Conservation (phyloP, 2,113 vertebrate species). For the Carassius gibelio region DNA sequence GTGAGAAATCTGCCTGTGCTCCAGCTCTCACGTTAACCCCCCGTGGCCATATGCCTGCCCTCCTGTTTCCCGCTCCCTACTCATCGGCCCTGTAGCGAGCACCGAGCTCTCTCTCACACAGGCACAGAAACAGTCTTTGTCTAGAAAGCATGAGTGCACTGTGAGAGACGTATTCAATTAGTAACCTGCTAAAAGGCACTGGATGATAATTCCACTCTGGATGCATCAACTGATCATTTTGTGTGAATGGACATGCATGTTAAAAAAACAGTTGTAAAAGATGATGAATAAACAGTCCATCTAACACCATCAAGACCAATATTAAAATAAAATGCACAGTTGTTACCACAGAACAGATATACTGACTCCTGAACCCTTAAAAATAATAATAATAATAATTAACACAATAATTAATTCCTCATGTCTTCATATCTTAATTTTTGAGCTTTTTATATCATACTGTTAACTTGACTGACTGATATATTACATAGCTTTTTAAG, state of each 20-base stretch:
- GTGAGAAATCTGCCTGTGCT: slow-evolving; percentile 36
- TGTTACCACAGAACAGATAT: neutral
- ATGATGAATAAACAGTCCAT: neutral
- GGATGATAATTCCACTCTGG: neutral
- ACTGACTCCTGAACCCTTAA: neutral
- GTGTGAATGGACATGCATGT: neutral
- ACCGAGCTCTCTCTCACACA: neutral
- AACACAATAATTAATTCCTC: neutral
- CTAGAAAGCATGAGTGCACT: neutral
- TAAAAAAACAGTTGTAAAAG: neutral
- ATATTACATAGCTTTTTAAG: neutral
- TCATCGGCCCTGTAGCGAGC: slow-evolving; percentile 25
- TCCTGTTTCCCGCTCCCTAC: slow-evolving; percentile 45
- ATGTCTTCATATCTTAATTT: neutral
- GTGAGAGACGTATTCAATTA: slow-evolving; percentile 33
- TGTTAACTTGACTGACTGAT: neutral
- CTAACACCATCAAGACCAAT: neutral
- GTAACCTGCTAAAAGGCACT: slow-evolving; percentile 17
- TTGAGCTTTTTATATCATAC: neutral
- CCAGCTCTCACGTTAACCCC: slow-evolving; percentile 55
- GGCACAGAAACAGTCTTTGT: neutral
- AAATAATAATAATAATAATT: too few relatives aligned
- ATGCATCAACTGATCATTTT: neutral
- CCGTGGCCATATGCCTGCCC: slow-evolving; percentile 57
- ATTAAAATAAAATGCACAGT: neutral